These are phyloP conservation scores for Amazona guildingii DNA, from an alignment of 2,113 vertebrate genomes.

Conservation along the genomic window DNA sequence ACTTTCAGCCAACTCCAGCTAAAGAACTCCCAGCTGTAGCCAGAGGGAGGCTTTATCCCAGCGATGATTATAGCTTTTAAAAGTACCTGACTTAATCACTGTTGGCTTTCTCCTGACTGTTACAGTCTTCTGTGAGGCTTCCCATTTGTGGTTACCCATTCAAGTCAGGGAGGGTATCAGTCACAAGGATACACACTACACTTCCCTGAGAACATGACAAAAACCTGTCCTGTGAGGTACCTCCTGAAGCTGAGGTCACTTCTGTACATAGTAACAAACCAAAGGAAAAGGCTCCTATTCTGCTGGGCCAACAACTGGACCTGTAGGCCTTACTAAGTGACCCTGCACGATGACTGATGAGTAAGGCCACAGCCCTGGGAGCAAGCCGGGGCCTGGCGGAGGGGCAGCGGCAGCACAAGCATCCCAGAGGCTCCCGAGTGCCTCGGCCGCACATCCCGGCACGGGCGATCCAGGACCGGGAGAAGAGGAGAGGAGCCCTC, in stretches of 20 bases:
- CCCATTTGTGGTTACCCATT: too few species aligned
- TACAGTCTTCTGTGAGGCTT: neutral
- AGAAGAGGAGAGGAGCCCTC: neutral
- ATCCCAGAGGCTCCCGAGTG: neutral
- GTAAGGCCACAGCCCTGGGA: neutral
- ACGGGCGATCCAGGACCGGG: neutral
- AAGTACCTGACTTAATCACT: neutral
- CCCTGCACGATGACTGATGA: neutral
- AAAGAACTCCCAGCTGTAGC: too few species aligned
- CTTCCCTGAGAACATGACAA: too few species aligned
- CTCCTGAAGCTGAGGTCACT: neutral
- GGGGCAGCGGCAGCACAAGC: neutral
- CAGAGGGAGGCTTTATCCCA: too few species aligned
- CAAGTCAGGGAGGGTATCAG: neutral
- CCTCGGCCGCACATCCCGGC: neutral
- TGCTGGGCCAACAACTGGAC: neutral
- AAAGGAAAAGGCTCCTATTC: neutral
- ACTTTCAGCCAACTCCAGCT: too few species aligned
- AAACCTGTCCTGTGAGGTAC: neutral
- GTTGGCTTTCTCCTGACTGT: neutral
- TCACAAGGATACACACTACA: neutral
- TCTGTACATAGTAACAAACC: rapidly evolving
- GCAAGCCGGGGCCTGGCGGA: neutral
- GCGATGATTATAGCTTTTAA: neutral
- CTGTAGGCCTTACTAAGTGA: neutral